phyloP scores from a whole-genome alignment of 2,113 vertebrate genomes.

The Pampusana beccarii region DNA sequence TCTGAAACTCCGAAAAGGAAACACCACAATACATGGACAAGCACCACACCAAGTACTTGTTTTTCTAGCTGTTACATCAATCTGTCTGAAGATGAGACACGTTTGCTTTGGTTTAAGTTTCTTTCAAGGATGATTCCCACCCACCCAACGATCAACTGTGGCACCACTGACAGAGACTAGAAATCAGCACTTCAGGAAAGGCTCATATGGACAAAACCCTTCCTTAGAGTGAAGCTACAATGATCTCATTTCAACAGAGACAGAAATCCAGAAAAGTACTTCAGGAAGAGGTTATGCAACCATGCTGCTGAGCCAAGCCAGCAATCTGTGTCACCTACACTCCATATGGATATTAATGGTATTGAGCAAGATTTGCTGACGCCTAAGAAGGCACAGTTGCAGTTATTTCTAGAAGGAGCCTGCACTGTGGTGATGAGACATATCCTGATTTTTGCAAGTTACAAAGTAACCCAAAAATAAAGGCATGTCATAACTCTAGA shows the following conservation, averaged over 20 bases:
- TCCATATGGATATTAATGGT: slow-evolving; percentile 20
- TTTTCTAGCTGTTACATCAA: neutral
- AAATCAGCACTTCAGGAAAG: neutral
- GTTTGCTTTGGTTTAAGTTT: neutral
- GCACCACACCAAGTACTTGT: neutral
- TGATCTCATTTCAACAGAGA: neutral
- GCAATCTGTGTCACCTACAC: slow-evolving; percentile 53
- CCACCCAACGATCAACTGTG: neutral
- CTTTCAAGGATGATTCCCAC: neutral
- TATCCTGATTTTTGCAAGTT: neutral
- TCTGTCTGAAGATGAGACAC: neutral
- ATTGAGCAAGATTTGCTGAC: neutral
- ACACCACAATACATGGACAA: neutral
- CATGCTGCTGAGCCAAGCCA: neutral
- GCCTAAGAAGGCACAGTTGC: neutral
- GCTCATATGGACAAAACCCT: neutral
- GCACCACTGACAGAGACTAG: neutral
- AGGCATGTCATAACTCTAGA: neutral
- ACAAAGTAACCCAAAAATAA: neutral
- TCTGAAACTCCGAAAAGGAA: neutral
- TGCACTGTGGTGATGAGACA: neutral
- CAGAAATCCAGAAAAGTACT: slow-evolving; percentile 22
- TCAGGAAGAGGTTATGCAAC: slow-evolving; percentile 37
- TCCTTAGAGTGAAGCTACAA: neutral
- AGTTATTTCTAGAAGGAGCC: slow-evolving; percentile 15